Evolutionary conservation across 2,113 vertebrate genomes (phyloP).

Genomic region (Myrmecobius fasciatus): DNA sequence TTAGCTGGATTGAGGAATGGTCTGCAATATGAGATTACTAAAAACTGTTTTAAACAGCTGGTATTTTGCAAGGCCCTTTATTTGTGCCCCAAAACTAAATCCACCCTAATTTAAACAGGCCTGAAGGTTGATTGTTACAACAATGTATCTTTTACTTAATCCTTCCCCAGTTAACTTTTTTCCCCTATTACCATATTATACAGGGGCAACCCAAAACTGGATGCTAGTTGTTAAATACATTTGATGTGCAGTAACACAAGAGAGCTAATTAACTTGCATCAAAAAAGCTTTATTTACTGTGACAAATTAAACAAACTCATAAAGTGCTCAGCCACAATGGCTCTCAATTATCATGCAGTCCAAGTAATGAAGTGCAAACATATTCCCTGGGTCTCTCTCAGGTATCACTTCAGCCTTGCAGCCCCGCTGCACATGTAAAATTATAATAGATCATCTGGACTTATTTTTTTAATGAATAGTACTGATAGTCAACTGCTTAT

Average conservation of each 20-base stretch:
- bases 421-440: conserved; percentile 63
- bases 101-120: conserved; percentile 41
- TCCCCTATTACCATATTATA: conserved; percentile 72
- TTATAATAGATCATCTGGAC: conserved; percentile 57
- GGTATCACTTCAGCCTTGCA: conserved; percentile 70
- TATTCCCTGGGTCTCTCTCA: conserved; percentile 76
- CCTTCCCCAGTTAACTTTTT: conserved; percentile 61
- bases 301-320: conserved; percentile 79
- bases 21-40: conserved; percentile 30
- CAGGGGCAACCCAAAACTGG: conserved; percentile 72
- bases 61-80: conserved; percentile 40
- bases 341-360: conserved; percentile 72
- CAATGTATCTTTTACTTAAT: conserved; percentile 62
- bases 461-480: conserved; percentile 55
- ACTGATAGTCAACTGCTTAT: conserved; percentile 64
- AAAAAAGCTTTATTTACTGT: conserved; percentile 77
- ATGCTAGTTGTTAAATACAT: conserved; percentile 74
- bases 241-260: conserved; percentile 78
- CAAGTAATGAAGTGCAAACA: conserved; percentile 72
- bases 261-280: conserved; percentile 79
- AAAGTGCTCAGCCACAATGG: conserved; percentile 76
- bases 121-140: conserved; percentile 58
- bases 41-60: conserved; percentile 50
- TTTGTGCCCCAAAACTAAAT: conserved; percentile 17
- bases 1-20: conserved; percentile 54